These are phyloP conservation scores for Dryocosmus kuriphilus DNA, from an alignment of 2,888 invertebrate genomes.

Conservation along the genomic window DNA sequence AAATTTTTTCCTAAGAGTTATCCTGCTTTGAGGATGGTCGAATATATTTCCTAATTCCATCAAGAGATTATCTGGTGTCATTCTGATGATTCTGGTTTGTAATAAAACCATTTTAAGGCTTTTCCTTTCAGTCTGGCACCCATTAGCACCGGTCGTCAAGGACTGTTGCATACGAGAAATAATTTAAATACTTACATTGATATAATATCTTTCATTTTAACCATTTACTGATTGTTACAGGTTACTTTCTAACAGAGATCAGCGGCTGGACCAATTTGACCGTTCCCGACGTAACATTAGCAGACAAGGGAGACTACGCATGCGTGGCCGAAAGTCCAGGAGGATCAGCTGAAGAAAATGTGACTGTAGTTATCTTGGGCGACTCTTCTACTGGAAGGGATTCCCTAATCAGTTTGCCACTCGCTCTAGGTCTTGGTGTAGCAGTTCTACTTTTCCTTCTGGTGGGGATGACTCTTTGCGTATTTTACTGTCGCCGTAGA, in stretches of 20 bases:
- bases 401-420: conserved; percentile 75
- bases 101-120: too few species aligned
- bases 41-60: too few species aligned
- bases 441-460: conserved; percentile 79
- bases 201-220: too few species aligned
- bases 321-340: conserved; percentile 91
- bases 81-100: too few species aligned
- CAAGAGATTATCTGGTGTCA: too few species aligned
- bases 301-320: conserved; percentile 86
- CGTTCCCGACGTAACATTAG: conserved; percentile 81
- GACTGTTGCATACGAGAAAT: too few species aligned
- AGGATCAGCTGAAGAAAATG: conserved; percentile 87
- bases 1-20: too few species aligned
- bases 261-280: conserved; percentile 81
- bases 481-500: conserved; percentile 81
- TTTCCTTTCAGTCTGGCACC: too few species aligned
- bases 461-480: conserved; percentile 79
- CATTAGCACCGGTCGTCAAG: too few species aligned
- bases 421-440: conserved; percentile 78
- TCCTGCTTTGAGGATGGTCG: too few species aligned
- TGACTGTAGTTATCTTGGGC: conserved; percentile 81
- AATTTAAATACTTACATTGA: too few species aligned
- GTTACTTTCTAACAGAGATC: conserved; percentile 69
- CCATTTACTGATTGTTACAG: too few species aligned
- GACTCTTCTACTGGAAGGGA: conserved; percentile 65